Conservation (phyloP, 2,797 vertebrate genomes). For the Intellagama lesueurii region DNA sequence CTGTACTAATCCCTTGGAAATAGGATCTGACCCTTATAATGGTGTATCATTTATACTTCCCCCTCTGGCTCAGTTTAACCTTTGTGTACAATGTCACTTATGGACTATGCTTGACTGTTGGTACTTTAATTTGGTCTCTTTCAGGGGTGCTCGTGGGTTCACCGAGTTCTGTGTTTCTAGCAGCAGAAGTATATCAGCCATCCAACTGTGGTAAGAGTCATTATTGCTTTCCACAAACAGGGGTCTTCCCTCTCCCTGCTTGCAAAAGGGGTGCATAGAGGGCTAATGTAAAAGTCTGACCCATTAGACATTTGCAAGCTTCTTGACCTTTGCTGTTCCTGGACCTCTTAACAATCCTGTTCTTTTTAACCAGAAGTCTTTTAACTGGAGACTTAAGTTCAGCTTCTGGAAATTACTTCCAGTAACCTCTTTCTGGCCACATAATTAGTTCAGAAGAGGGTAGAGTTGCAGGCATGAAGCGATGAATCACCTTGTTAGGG, state of each 20-base stretch:
- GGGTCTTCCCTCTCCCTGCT: no score
- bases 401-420: conserved; percentile 34
- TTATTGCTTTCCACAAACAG: neutral
- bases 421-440: conserved; percentile 19
- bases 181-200: neutral
- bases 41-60: neutral
- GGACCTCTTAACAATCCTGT: neutral
- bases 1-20: neutral
- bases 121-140: conserved; percentile 48
- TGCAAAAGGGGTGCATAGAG: neutral
- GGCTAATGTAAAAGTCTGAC: conserved; percentile 10
- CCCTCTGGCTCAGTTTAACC: neutral
- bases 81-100: neutral
- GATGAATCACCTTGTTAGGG: conserved; percentile 21
- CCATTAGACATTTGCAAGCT: neutral
- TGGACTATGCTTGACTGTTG: neutral
- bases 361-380: neutral
- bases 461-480: conserved; percentile 7
- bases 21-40: neutral
- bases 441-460: conserved; percentile 29
- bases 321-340: conserved; percentile 27
- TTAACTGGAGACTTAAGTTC: neutral
- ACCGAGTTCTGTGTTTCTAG: conserved; percentile 48
- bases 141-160: conserved; percentile 28
- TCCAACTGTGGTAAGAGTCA: conserved; percentile 55